These are phyloP conservation scores for Coremacera marginata DNA, from an alignment of 2,888 invertebrate species.

Conservation along the genomic window DNA sequence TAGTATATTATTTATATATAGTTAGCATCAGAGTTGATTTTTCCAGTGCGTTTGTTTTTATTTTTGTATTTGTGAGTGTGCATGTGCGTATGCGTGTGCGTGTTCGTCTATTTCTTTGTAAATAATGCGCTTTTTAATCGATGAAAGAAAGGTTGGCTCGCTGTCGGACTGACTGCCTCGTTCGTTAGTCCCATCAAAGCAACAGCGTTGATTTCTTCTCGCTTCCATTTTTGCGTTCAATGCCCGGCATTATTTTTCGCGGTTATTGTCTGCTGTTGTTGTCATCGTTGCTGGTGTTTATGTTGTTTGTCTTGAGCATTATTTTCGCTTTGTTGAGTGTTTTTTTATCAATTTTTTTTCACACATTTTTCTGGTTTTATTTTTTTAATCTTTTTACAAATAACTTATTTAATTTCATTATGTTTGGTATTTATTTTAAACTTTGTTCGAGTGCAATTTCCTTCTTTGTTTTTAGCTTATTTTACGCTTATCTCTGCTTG, in stretches of 20 bases:
- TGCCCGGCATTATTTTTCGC: constrained; percentile 26
- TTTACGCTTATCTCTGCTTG: not conserved
- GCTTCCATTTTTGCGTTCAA: constrained; percentile 36
- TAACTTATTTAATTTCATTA: not conserved
- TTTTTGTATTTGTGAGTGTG: not conserved
- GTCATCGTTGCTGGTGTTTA: constrained; percentile 39
- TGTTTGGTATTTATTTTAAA: not conserved
- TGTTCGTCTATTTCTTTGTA: not conserved
- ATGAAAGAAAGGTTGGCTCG: constrained; percentile 10
- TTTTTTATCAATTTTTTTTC: constrained; percentile 51
- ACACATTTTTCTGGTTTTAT: not conserved
- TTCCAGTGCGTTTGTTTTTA: not conserved
- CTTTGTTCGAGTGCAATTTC: not conserved
- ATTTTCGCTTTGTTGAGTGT: constrained; percentile 41
- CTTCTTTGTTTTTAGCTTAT: not conserved
- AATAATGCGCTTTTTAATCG: not conserved
- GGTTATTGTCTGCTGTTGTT: constrained; percentile 29
- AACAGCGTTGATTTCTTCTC: constrained; percentile 5
- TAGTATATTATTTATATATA: no score
- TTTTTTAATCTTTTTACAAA: not conserved
- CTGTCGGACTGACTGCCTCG: not conserved
- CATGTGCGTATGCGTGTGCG: not conserved
- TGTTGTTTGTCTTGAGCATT: constrained; percentile 55
- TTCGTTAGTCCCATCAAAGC: not conserved
- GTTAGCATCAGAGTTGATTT: no score